These are phyloP conservation scores for Kryphioiulus occultus DNA, from an alignment of 2,888 invertebrate genomes.

Conservation along the genomic window DNA sequence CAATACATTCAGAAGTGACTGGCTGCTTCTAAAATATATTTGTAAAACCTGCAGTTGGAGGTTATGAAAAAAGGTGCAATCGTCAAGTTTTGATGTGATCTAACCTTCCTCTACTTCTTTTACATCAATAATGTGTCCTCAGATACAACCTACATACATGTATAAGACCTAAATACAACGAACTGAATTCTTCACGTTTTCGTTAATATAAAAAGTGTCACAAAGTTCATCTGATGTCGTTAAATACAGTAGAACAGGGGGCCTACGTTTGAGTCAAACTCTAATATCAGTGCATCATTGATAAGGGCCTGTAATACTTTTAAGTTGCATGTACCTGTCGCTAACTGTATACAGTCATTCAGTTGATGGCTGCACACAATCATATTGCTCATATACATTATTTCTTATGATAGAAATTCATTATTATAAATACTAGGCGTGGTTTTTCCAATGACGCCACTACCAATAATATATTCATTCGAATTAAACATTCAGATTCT, in stretches of 20 bases:
- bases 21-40: no score
- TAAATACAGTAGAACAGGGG: background rate
- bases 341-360: background rate
- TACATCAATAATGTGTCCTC: no score
- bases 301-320: background rate
- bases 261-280: background rate
- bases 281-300: conserved; percentile 3
- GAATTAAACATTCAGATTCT: conserved; percentile 1
- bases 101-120: no score
- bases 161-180: background rate
- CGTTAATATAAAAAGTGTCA: background rate
- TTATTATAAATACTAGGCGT: background rate
- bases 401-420: background rate
- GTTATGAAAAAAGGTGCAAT: no score
- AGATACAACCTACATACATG: background rate
- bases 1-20: no score
- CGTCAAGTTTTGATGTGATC: no score
- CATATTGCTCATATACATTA: conserved; percentile 20
- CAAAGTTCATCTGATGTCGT: background rate
- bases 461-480: background rate
- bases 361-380: background rate
- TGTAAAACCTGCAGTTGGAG: no score
- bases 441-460: background rate
- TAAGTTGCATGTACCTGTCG: background rate
- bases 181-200: background rate